Evolutionary conservation across 2,113 vertebrate genomes (phyloP).

Genomic region (Tachuris rubrigastra): DNA sequence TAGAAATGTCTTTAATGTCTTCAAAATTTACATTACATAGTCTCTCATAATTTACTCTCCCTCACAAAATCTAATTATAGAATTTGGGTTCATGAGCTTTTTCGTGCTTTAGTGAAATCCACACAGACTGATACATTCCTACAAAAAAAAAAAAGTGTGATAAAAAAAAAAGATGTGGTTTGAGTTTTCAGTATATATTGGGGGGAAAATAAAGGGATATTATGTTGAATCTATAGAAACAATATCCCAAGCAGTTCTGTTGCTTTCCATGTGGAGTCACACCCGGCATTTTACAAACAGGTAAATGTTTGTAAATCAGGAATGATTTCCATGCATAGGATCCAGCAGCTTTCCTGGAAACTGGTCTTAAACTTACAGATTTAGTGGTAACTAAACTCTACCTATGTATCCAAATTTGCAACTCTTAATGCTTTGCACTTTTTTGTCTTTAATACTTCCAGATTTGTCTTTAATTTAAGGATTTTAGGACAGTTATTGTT

Average conservation of each 20-base stretch:
- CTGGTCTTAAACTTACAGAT: neutral
- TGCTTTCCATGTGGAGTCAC: neutral
- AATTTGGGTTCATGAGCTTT: neutral
- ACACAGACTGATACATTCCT: neutral
- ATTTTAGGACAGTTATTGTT: neutral
- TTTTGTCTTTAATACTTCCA: neutral
- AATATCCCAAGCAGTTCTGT: neutral
- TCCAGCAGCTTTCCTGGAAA: neutral
- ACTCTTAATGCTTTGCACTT: neutral
- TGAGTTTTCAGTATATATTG: neutral
- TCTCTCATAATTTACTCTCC: neutral
- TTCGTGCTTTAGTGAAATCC: neutral
- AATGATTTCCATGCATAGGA: neutral
- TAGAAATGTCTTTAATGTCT: neutral
- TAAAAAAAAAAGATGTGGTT: neutral
- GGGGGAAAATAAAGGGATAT: neutral
- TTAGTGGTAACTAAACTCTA: neutral
- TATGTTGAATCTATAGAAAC: neutral
- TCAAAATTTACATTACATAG: neutral
- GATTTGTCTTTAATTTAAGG: constrained; percentile 10
- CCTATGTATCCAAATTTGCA: neutral
- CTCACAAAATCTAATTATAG: neutral
- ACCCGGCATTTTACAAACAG: neutral
- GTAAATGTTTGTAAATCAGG: neutral
- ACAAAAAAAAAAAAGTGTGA: neutral